A percentile compares a stretch with the other conserved stretches of the same genome.
phyloP scores from a whole-genome alignment of 2,113 vertebrate species.

The Pachypanchax playfairii region DNA sequence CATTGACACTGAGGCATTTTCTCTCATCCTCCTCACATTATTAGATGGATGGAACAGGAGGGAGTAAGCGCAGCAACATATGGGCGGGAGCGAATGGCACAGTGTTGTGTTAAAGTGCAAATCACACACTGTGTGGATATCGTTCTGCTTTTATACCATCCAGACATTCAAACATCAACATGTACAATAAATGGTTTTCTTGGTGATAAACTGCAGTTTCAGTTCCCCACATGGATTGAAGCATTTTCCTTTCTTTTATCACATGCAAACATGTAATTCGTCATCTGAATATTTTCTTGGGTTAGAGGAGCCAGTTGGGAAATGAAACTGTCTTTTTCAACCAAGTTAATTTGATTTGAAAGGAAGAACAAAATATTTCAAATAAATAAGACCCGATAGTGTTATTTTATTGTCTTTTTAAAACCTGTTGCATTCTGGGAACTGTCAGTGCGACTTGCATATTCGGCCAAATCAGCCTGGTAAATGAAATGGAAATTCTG shows the following conservation, averaged over 20 bases:
- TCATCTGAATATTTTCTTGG: background rate
- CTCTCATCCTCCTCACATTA: conserved; percentile 66
- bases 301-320: too few relatives aligned
- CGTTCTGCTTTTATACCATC: conserved; percentile 23
- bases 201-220: conserved; percentile 12
- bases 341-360: too few relatives aligned
- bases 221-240: background rate
- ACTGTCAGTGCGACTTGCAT: too few relatives aligned
- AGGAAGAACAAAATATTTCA: too few relatives aligned
- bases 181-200: conserved; percentile 11
- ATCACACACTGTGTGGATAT: conserved; percentile 31
- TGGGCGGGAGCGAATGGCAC: conserved; percentile 41
- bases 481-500: too few relatives aligned
- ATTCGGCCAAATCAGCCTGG: too few relatives aligned
- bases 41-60: conserved; percentile 66
- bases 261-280: background rate
- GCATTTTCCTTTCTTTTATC: background rate
- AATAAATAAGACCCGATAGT: too few relatives aligned
- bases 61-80: conserved; percentile 55
- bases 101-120: conserved; percentile 32
- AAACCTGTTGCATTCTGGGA: too few relatives aligned
- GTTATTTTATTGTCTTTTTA: too few relatives aligned
- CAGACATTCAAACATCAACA: conserved; percentile 15
- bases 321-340: too few relatives aligned
- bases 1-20: conserved; percentile 69